These are phyloP conservation scores for Tangara arthus DNA, from an alignment of 2,797 vertebrate genomes.

Conservation along the genomic window DNA sequence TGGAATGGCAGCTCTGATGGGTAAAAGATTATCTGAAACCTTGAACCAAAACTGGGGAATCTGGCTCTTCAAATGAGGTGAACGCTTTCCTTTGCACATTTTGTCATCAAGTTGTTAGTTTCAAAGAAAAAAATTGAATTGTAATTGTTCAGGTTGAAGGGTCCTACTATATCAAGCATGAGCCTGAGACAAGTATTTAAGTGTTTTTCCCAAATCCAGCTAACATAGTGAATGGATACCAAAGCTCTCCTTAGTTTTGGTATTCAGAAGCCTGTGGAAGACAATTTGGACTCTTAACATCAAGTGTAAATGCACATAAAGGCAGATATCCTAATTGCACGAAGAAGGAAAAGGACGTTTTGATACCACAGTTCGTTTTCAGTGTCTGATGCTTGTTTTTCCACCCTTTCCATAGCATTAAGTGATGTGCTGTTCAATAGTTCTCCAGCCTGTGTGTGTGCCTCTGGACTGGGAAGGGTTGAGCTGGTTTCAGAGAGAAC, in stretches of 20 bases:
- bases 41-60: background rate
- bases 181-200: background rate
- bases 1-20: background rate
- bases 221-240: background rate
- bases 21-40: background rate
- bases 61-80: background rate
- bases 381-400: background rate
- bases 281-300: background rate
- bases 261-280: background rate
- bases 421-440: rapidly evolving
- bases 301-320: rapidly evolving
- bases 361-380: background rate
- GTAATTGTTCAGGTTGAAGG: background rate
- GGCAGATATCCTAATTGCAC: background rate
- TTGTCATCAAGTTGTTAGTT: rapidly evolving
- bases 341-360: background rate
- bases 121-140: background rate
- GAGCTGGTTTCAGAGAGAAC: background rate
- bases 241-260: background rate
- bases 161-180: background rate
- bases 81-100: background rate
- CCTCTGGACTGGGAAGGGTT: background rate
- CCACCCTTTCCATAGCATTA: background rate
- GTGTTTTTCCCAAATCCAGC: background rate
- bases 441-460: background rate